A percentile compares a stretch with the other conserved stretches of the same genome.
These are phyloP conservation scores for Coptodon rendalli DNA, from an alignment of 2,113 vertebrate genomes.

Conservation along the genomic window DNA sequence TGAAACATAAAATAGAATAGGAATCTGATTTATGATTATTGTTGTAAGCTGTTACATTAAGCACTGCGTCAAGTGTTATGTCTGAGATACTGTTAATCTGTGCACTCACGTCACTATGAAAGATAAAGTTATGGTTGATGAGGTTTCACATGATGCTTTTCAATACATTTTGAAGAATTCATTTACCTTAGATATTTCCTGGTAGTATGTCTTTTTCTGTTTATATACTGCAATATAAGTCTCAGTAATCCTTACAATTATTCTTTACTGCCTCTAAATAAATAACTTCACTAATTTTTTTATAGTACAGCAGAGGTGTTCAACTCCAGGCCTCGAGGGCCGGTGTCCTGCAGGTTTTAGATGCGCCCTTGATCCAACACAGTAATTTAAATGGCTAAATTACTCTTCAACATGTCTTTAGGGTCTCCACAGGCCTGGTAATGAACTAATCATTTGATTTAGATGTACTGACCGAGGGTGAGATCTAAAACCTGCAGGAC, in stretches of 20 bases:
- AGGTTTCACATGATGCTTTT: not conserved
- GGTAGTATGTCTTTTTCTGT: not conserved
- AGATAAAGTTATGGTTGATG: not conserved
- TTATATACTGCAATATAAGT: not conserved
- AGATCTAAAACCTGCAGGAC: not conserved
- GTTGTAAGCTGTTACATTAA: not conserved
- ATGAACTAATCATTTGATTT: not conserved
- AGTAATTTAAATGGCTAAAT: not conserved
- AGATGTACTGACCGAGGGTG: not conserved
- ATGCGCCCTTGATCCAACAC: not conserved
- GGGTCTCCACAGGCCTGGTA: not conserved
- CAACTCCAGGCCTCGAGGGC: not conserved
- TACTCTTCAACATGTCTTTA: not conserved
- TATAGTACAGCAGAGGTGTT: not conserved
- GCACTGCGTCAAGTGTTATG: not conserved
- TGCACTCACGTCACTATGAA: not conserved
- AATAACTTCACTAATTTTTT: not conserved
- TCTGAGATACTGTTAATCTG: not conserved
- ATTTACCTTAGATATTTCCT: not conserved
- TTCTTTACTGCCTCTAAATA: not conserved
- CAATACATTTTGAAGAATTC: fast-evolving
- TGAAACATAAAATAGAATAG: not conserved
- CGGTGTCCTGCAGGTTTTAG: not conserved
- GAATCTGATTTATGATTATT: not conserved
- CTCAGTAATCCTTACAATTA: not conserved